Conservation (phyloP, 2,797 vertebrate genomes). For the Synaphobranchus kaupii region DNA sequence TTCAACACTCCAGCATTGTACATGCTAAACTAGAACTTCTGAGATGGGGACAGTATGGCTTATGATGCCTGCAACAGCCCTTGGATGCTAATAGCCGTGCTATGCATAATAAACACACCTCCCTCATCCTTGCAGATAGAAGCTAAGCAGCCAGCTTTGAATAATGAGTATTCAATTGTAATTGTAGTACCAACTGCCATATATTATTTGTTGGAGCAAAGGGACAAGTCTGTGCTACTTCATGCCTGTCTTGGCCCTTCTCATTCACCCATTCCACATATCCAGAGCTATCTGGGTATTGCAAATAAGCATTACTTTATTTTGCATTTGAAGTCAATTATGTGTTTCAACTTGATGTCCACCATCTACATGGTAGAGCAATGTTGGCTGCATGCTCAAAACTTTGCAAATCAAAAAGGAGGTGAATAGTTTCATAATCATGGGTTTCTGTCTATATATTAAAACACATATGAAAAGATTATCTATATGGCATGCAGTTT, state of each 20-base stretch:
- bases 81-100: neutral
- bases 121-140: constrained; percentile 7
- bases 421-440: neutral
- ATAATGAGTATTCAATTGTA: neutral
- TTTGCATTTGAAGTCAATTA: neutral
- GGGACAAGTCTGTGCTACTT: neutral
- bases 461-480: neutral
- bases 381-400: neutral
- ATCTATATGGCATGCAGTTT: neutral
- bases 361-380: neutral
- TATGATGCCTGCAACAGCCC: neutral
- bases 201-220: neutral
- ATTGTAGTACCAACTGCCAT: neutral
- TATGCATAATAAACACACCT: constrained; percentile 10
- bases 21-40: neutral
- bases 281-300: neutral
- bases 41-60: neutral
- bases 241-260: neutral
- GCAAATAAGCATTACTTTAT: neutral
- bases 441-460: neutral
- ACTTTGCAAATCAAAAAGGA: neutral
- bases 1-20: neutral
- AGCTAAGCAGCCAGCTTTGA: neutral
- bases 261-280: neutral
- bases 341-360: neutral